Evolutionary conservation across 2,113 vertebrate species (phyloP).

Genomic region (Lycaon pictus): DNA sequence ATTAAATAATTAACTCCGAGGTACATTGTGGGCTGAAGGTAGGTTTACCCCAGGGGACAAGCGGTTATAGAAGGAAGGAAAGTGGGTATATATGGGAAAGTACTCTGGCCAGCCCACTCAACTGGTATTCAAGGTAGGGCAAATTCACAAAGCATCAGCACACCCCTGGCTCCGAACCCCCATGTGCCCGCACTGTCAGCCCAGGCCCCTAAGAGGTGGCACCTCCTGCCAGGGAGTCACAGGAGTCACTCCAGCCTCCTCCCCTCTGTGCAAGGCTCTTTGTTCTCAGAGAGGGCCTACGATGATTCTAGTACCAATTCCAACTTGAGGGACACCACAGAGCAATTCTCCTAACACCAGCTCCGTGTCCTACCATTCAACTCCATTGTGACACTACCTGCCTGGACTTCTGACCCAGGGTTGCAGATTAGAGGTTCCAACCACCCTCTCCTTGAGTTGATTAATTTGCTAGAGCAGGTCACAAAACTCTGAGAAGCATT

Average conservation of each 20-base stretch:
- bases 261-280: background rate
- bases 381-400: background rate
- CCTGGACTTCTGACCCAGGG: background rate
- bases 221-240: background rate
- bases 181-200: background rate
- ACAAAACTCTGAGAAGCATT: background rate
- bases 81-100: fast-evolving
- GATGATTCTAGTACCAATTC: background rate
- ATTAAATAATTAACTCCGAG: background rate
- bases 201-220: background rate
- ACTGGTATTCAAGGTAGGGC: background rate
- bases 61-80: background rate
- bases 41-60: background rate
- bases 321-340: no score
- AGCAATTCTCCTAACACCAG: background rate
- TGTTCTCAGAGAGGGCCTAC: fast-evolving
- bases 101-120: fast-evolving
- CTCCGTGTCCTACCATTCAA: background rate
- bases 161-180: background rate
- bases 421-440: background rate
- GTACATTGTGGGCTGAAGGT: background rate
- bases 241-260: background rate
- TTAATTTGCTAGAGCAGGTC: background rate
- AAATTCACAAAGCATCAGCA: background rate
- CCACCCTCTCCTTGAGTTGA: background rate